These are phyloP conservation scores for Limnephilus auricula DNA, from an alignment of 2,888 invertebrate species.

Conservation along the genomic window DNA sequence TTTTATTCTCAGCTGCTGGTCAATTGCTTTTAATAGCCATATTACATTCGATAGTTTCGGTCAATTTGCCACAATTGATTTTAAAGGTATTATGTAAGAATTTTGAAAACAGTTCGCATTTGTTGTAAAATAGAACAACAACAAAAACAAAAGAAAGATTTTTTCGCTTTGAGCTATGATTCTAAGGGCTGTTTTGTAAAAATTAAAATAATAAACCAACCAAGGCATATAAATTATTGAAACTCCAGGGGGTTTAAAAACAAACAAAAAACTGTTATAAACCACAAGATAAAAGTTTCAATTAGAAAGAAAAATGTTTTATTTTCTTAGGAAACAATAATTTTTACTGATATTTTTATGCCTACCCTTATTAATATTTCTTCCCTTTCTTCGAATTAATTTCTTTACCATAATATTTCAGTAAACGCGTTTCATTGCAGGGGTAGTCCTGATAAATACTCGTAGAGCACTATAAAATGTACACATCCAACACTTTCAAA, in stretches of 20 bases:
- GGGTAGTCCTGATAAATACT: background rate
- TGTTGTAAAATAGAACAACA: background rate
- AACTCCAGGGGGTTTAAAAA: background rate
- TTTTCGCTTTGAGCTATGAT: background rate
- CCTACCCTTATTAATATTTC: background rate
- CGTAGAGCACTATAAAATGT: too few species aligned
- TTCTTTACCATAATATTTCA: background rate
- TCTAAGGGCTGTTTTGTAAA: background rate
- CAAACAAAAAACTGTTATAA: too few species aligned
- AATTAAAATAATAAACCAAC: background rate
- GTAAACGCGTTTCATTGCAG: background rate
- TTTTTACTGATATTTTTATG: background rate
- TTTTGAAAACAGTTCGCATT: background rate
- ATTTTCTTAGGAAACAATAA: background rate
- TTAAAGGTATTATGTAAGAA: background rate
- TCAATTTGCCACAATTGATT: background rate
- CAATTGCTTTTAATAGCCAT: too few species aligned
- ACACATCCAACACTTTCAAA: too few species aligned
- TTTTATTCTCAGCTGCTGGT: too few species aligned
- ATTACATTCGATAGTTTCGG: background rate
- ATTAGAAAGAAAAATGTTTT: background rate
- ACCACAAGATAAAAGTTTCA: background rate
- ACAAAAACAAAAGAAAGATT: background rate
- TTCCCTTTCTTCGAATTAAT: background rate
- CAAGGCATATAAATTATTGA: background rate